Conservation (phyloP, 1,140 invertebrate species). For the Episyrphus balteatus region DNA sequence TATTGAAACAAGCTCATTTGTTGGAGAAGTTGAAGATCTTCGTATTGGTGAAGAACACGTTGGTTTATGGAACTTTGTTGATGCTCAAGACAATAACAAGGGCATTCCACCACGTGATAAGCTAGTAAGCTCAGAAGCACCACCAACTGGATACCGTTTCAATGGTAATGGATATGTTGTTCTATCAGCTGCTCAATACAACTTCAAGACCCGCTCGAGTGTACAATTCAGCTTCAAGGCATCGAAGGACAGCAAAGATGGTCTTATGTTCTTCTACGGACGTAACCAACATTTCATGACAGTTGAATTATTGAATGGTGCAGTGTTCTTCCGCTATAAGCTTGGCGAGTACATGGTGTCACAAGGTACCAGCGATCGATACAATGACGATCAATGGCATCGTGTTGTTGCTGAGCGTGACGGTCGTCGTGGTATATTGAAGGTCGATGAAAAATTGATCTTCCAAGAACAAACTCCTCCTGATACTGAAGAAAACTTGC, state of each 20-base stretch:
- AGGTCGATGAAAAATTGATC: conserved; percentile 50
- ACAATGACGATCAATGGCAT: conserved; percentile 80
- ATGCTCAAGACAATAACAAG: conserved; percentile 61
- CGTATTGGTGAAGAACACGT: conserved; percentile 78
- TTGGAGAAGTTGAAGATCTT: conserved; percentile 83
- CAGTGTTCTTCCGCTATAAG: conserved; percentile 59
- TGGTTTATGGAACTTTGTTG: conserved; percentile 90
- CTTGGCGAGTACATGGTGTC: conserved; percentile 49
- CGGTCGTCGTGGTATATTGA: conserved; percentile 52
- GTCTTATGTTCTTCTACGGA: conserved; percentile 78
- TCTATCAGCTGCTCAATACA: conserved; percentile 46
- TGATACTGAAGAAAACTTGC: conserved; percentile 38
- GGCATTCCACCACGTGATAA: conserved; percentile 51
- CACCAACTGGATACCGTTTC: conserved; percentile 63
- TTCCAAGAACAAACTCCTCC: conserved; percentile 28
- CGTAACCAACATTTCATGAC: conserved; percentile 65
- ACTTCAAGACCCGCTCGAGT: conserved; percentile 43
- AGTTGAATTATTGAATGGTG: conserved; percentile 69
- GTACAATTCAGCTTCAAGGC: conserved; percentile 77
- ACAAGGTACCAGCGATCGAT: conserved; percentile 44
- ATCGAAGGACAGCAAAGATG: conserved; percentile 57
- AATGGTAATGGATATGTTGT: conserved; percentile 75
- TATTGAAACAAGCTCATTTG: conserved; percentile 63
- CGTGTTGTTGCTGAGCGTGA: conserved; percentile 57
- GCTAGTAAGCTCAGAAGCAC: conserved; percentile 24